Conservation (phyloP, 1,140 invertebrate species). For the Drosophila insularis region DNA sequence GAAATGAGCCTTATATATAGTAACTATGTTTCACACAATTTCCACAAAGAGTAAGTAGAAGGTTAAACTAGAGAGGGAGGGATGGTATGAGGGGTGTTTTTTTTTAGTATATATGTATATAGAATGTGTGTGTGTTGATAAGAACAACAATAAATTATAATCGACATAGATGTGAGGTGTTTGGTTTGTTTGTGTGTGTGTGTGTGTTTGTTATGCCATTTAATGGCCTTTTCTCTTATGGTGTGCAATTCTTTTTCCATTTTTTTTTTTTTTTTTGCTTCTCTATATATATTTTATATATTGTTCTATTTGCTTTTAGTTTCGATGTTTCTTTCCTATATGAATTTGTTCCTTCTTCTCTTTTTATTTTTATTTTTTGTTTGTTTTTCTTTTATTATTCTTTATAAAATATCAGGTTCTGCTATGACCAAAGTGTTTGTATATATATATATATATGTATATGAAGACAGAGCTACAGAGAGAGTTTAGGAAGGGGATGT, state of each 20-base stretch:
- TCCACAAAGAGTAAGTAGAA: background rate
- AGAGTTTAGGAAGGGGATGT: slow-evolving; percentile 15
- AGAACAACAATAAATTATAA: slow-evolving; percentile 77
- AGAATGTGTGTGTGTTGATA: slow-evolving; percentile 54
- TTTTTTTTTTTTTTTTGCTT: slow-evolving; percentile 38
- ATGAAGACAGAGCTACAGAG: slow-evolving; percentile 11
- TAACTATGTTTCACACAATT: background rate
- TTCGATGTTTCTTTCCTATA: slow-evolving; percentile 56
- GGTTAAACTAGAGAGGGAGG: background rate
- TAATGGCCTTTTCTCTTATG: slow-evolving; percentile 51
- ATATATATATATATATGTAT: slow-evolving; percentile 53
- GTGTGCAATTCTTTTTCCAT: slow-evolving; percentile 47
- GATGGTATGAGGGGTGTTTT: slow-evolving; percentile 21
- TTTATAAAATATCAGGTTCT: slow-evolving; percentile 79
- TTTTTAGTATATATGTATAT: too few species aligned
- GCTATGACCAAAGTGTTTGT: slow-evolving; percentile 67
- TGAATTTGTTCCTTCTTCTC: slow-evolving; percentile 6
- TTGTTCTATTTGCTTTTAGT: slow-evolving; percentile 71
- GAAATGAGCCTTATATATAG: slow-evolving; percentile 50
- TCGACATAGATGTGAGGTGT: slow-evolving; percentile 72
- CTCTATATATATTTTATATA: slow-evolving; percentile 46
- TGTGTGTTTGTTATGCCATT: slow-evolving; percentile 46
- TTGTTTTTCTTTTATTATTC: slow-evolving; percentile 18
- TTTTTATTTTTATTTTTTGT: slow-evolving; percentile 36
- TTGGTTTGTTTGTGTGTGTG: slow-evolving; percentile 25